A percentile compares a stretch with the other conserved stretches of the same genome.
Evolutionary conservation across 2,888 invertebrate species (phyloP).

Genomic region (Amiota communis): DNA sequence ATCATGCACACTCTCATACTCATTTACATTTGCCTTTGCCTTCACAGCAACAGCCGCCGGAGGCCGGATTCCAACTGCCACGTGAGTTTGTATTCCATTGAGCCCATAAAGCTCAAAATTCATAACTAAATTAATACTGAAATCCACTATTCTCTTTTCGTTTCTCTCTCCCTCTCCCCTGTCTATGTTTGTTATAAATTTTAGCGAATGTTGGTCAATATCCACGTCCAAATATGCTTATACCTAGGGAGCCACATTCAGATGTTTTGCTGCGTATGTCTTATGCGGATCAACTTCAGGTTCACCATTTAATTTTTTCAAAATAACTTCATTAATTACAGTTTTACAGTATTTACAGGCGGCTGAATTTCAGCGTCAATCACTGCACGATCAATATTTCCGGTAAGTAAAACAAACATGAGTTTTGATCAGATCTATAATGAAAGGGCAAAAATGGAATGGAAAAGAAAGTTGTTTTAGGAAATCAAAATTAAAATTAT

Average conservation of each 20-base stretch:
- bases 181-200: constrained; percentile 35
- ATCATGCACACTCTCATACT: constrained; percentile 94
- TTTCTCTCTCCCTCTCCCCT: constrained; percentile 27
- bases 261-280: constrained; percentile 74
- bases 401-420: constrained; percentile 62
- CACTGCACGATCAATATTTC: constrained; percentile 74
- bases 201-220: constrained; percentile 74
- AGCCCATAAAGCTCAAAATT: constrained; percentile 12
- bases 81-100: constrained; percentile 75
- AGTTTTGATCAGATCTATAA: not conserved
- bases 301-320: constrained; percentile 66
- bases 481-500: not conserved
- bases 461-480: not conserved
- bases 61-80: constrained; percentile 78
- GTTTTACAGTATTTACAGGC: constrained; percentile 74
- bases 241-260: constrained; percentile 74
- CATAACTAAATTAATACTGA: not conserved
- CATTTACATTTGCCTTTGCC: constrained; percentile 94
- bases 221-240: constrained; percentile 74
- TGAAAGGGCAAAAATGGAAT: not conserved
- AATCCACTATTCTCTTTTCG: constrained; percentile 11
- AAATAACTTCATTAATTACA: constrained; percentile 72
- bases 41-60: constrained; percentile 82
- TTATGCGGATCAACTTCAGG: constrained; percentile 74
- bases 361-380: constrained; percentile 74